phyloP scores from a whole-genome alignment of 1,140 invertebrate genomes.

The silkworm (Bombyx mori) region DNA sequence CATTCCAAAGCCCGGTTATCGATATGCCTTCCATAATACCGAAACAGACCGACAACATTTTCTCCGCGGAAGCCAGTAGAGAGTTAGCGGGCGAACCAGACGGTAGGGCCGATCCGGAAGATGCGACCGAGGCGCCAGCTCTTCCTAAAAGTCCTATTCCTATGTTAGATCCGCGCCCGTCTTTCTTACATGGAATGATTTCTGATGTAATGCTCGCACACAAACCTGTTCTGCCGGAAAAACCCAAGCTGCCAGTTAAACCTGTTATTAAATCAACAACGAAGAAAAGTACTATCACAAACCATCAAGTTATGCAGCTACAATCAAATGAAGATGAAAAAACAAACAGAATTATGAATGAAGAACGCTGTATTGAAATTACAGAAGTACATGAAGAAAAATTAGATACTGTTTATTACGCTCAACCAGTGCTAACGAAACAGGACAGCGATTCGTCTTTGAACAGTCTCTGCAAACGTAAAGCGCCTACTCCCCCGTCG shows the following conservation, averaged over 20 bases:
- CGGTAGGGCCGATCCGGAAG: slow-evolving; percentile 83
- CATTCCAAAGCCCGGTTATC: slow-evolving; percentile 64
- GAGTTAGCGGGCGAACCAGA: slow-evolving; percentile 86
- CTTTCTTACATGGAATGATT: slow-evolving; percentile 78
- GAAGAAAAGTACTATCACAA: slow-evolving; percentile 43
- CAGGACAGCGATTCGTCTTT: slow-evolving; percentile 70
- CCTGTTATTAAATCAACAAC: slow-evolving; percentile 69
- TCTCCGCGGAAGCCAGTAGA: slow-evolving; percentile 74
- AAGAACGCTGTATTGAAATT: slow-evolving; percentile 50
- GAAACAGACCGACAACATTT: slow-evolving; percentile 54
- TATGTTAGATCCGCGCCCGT: slow-evolving; percentile 75
- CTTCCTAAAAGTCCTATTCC: slow-evolving; percentile 77
- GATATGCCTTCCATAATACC: slow-evolving; percentile 64
- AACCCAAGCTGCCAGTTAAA: slow-evolving; percentile 77
- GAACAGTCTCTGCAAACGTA: slow-evolving; percentile 68
- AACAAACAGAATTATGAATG: slow-evolving; percentile 28
- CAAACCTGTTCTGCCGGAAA: slow-evolving; percentile 71
- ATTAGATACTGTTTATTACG: slow-evolving; percentile 53
- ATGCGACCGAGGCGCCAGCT: slow-evolving; percentile 75
- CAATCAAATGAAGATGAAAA: slow-evolving; percentile 49
- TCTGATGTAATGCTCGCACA: slow-evolving; percentile 53
- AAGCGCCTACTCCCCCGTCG: slow-evolving; percentile 78
- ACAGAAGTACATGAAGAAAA: slow-evolving; percentile 42
- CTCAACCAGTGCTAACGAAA: slow-evolving; percentile 65
- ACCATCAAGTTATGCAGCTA: slow-evolving; percentile 67